Conservation (phyloP, 2,797 vertebrate species). For the Liasis olivaceus region DNA sequence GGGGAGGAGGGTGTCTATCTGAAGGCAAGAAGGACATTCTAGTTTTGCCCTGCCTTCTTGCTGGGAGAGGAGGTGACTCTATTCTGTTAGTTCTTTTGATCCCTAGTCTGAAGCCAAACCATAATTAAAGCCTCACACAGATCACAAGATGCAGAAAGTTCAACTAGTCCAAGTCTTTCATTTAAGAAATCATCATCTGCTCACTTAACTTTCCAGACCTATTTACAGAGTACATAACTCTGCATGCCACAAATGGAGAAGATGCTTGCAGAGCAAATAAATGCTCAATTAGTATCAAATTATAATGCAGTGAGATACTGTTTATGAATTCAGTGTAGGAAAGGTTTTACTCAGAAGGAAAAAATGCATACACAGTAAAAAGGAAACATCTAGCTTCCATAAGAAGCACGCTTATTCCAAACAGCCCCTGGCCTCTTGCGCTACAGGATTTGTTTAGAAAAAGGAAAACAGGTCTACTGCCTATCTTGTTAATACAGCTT, state of each 20-base stretch:
- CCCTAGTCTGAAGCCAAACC: background rate
- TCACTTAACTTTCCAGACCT: background rate
- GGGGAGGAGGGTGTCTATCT: background rate
- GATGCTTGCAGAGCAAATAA: background rate
- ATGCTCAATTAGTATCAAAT: background rate
- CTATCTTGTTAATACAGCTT: background rate
- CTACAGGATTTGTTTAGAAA: too few species aligned
- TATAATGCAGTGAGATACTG: background rate
- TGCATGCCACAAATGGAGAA: background rate
- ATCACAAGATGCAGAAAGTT: background rate
- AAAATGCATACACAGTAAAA: background rate
- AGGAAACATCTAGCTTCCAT: background rate
- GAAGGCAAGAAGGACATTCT: background rate
- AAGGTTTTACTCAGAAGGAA: background rate
- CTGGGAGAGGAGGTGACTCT: background rate
- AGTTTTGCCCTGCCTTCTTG: background rate
- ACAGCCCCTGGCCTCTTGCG: background rate
- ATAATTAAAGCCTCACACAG: background rate
- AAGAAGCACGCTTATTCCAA: background rate
- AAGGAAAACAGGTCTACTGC: background rate
- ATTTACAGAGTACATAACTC: background rate
- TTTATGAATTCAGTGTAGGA: background rate
- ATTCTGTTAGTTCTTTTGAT: slow-evolving; percentile 10
- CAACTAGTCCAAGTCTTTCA: background rate
- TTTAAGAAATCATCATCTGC: background rate